Percentiles rank a stretch among this genome's conserved stretches.
Conservation (phyloP, 1,140 invertebrate genomes). For the Drosophila bocki region DNA sequence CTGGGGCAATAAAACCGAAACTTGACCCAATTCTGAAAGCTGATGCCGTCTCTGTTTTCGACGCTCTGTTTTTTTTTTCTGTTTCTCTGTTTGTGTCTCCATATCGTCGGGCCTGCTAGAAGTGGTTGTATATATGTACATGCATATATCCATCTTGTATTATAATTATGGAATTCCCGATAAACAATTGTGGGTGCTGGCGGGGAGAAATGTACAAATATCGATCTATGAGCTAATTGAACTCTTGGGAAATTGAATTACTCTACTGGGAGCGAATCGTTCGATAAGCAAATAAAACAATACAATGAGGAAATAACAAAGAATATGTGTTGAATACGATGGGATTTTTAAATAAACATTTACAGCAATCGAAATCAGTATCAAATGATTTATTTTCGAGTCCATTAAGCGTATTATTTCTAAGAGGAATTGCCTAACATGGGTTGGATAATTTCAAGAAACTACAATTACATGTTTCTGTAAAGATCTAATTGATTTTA, state of each 20-base stretch:
- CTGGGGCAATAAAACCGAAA: conserved; percentile 76
- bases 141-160: conserved; percentile 36
- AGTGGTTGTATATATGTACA: conserved; percentile 23
- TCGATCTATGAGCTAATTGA: conserved; percentile 40
- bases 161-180: conserved; percentile 43
- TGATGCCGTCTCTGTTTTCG: conserved; percentile 46
- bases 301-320: conserved; percentile 3
- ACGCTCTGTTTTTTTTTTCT: conserved; percentile 27
- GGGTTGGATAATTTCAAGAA: neutral
- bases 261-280: conserved; percentile 2
- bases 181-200: conserved; percentile 56
- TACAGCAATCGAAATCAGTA: neutral
- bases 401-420: conserved; percentile 1
- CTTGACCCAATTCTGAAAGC: conserved; percentile 77
- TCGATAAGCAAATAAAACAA: conserved; percentile 27
- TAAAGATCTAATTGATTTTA: conserved; percentile 9
- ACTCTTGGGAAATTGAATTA: conserved; percentile 32
- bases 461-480: neutral
- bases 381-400: conserved; percentile 3
- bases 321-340: conserved; percentile 10
- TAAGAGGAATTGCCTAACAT: conserved; percentile 7
- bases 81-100: conserved; percentile 36
- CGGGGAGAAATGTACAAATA: conserved; percentile 28
- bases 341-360: conserved; percentile 3
- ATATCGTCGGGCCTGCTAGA: conserved; percentile 32